Percentiles rank a stretch among this genome's conserved stretches.
Evolutionary conservation across 2,888 invertebrate species (phyloP).

Genomic region (Anthrax anthrax): DNA sequence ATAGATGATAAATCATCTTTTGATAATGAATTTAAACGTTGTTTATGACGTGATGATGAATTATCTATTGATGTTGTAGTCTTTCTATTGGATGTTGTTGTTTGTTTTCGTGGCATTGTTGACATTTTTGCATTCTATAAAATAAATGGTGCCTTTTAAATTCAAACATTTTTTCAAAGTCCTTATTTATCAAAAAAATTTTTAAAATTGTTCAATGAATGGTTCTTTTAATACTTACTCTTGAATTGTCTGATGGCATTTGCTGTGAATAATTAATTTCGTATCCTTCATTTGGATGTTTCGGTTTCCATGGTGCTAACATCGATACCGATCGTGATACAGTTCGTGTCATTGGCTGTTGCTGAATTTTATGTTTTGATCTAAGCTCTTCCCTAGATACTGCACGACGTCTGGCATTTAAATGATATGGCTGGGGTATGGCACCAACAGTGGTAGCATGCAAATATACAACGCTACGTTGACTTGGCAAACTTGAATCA

Average conservation of each 20-base stretch:
- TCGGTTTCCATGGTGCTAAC: constrained; percentile 72
- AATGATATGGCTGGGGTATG: constrained; percentile 59
- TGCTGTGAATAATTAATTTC: constrained; percentile 66
- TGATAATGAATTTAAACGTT: constrained; percentile 10
- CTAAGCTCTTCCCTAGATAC: constrained; percentile 63
- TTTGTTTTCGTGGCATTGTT: constrained; percentile 28
- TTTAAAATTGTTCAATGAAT: background rate
- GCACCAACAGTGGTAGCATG: constrained; percentile 81
- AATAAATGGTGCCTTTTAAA: background rate
- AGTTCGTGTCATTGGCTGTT: constrained; percentile 43
- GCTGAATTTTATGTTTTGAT: constrained; percentile 30
- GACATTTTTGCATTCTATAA: constrained; percentile 18
- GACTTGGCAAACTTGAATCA: constrained; percentile 65
- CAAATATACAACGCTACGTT: constrained; percentile 68
- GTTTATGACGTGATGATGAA: constrained; percentile 14
- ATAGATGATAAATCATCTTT: constrained; percentile 27
- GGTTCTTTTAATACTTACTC: background rate
- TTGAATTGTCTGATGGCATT: background rate
- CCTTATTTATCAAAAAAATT: background rate
- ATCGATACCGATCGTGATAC: constrained; percentile 69
- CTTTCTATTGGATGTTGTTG: constrained; percentile 2
- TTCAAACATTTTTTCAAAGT: background rate
- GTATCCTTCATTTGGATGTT: constrained; percentile 53
- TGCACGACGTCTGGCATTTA: constrained; percentile 43
- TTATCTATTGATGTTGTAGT: background rate